phyloP scores from a whole-genome alignment of 2,797 vertebrate genomes.

The Sciurus vulgaris region DNA sequence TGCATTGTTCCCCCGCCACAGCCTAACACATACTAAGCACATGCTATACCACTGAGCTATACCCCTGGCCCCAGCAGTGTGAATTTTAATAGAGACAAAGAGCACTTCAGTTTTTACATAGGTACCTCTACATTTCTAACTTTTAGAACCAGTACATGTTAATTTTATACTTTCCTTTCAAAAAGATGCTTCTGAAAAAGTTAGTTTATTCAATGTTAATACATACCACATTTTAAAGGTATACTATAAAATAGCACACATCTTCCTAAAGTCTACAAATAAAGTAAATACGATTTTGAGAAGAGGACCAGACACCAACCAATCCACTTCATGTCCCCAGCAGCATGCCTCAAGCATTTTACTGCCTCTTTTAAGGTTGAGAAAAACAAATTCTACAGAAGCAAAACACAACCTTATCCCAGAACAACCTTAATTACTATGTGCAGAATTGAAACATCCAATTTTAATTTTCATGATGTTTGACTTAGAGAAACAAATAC shows the following conservation, averaged over 20 bases:
- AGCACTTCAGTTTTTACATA: not conserved
- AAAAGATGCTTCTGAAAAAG: slow-evolving; percentile 30
- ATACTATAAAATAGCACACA: slow-evolving; percentile 36
- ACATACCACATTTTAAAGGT: not conserved
- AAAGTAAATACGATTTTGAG: not conserved
- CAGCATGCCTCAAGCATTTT: not conserved
- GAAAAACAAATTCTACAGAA: slow-evolving; percentile 49
- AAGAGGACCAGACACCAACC: not conserved
- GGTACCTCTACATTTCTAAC: not conserved
- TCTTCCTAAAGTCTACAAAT: not conserved
- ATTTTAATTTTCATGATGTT: not conserved
- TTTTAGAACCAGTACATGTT: not conserved
- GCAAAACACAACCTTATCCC: not conserved
- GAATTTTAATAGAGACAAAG: not conserved
- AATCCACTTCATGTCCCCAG: not conserved
- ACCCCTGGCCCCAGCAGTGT: not conserved
- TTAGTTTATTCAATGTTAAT: slow-evolving; percentile 1
- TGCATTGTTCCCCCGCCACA: not conserved
- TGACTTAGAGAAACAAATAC: not conserved
- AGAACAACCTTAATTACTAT: not conserved
- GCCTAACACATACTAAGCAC: not conserved
- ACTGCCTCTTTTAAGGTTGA: not conserved
- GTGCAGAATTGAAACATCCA: slow-evolving; percentile 33
- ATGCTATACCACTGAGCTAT: not conserved
- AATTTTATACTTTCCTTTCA: not conserved